These are phyloP conservation scores for Bilobella aurantiaca DNA, from an alignment of 1,140 invertebrate genomes.

Conservation along the genomic window DNA sequence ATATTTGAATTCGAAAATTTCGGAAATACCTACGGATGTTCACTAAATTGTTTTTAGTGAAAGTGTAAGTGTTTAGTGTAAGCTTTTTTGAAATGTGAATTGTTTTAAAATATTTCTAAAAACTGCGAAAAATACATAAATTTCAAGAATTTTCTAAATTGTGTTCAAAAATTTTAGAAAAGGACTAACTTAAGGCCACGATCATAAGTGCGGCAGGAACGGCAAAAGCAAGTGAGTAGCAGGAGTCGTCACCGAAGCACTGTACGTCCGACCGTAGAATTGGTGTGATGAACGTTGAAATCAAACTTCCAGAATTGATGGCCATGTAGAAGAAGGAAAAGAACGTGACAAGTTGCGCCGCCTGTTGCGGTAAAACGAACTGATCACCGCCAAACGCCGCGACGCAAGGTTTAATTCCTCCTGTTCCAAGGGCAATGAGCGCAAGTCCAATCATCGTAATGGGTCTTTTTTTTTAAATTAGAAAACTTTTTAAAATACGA, in stretches of 20 bases:
- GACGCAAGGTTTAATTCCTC: constrained; percentile 48
- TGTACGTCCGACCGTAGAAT: constrained; percentile 65
- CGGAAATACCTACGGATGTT: too few species aligned
- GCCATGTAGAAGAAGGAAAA: constrained; percentile 83
- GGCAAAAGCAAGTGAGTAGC: constrained; percentile 51
- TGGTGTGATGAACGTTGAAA: constrained; percentile 83
- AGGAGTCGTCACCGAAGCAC: constrained; percentile 45
- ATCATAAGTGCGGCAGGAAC: constrained; percentile 48
- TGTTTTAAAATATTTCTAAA: constrained; percentile 63
- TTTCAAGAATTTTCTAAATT: neutral
- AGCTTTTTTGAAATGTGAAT: constrained; percentile 63
- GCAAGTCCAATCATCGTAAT: constrained; percentile 42
- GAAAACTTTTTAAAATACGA: too few species aligned
- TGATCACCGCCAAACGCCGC: constrained; percentile 59
- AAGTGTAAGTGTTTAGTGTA: too few species aligned
- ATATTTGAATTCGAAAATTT: too few species aligned
- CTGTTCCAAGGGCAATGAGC: constrained; percentile 50
- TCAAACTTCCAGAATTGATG: constrained; percentile 81
- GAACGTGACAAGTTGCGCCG: constrained; percentile 45
- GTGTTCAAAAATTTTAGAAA: neutral
- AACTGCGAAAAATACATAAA: neutral
- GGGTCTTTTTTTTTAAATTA: too few species aligned
- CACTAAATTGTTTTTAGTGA: too few species aligned
- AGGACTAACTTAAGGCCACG: constrained; percentile 38
- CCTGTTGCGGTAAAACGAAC: constrained; percentile 41